Base-by-base conservation (phyloP, 2,797 vertebrate species). In the Hippocampus kuda region DNA sequence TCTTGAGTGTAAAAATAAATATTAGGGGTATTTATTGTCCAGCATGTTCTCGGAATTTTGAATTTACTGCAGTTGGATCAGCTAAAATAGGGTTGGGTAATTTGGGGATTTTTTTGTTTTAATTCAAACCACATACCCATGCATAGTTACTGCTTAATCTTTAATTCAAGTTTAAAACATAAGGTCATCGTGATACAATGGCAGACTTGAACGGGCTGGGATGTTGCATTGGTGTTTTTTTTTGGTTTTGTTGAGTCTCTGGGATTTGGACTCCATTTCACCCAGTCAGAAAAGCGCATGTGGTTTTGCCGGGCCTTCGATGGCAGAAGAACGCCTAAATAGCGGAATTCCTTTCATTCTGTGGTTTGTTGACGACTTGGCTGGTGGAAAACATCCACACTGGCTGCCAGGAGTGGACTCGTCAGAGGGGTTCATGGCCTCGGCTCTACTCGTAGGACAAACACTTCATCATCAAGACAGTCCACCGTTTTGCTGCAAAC, bases 281-380 rank as follows among this genome's bases (percentile, higher is more conserved):
- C 69, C 70, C 68, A 71, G 44, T 76, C 44, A 27, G 73, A 84
- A 85, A 84, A 86, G 81, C 83, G 77, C 65, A 70, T 87, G 85
- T 73, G 86, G 78, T 85, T 88, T 81, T 70, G 68, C 79, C 48
- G 26, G 80, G 68, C 73, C 76, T 72, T 69, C 42, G 68, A 80
- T 83, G 80, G 77, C 75, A 81, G 68, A 72, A 72, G 77, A 86
- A 81, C 79, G 84, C 88, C 85, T 87, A 78, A 87, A 87, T 81
- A 88, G 84, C 78, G 73, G 74, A 83, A 86, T 88, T 88, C 81
- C 74, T 86, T 83, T 67, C 81, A 84, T 86, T 69, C 84, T 86
- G 85, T 80, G 86, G 87, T 89, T 77, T 79, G 65, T 64, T 84
- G 83, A 86, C 83, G 81, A 81, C 83, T 78, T 83, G 82, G 82